phyloP scores from a whole-genome alignment of 2,113 vertebrate genomes.

The Anser cygnoides region DNA sequence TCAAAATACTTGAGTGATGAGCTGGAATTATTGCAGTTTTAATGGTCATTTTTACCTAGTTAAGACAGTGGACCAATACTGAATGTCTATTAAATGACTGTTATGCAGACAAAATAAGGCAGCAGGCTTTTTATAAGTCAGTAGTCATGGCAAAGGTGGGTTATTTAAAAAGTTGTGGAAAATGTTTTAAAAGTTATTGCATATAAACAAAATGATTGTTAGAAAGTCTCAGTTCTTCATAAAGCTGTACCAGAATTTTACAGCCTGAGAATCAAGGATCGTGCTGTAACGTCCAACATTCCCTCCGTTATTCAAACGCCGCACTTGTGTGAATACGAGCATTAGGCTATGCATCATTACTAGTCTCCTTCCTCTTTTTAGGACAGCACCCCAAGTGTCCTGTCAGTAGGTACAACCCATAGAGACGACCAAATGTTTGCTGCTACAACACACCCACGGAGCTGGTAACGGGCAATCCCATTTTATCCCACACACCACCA shows the following conservation, averaged over 20 bases:
- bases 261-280: background rate
- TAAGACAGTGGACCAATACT: background rate
- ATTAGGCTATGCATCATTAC: background rate
- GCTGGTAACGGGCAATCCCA: background rate
- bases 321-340: background rate
- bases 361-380: background rate
- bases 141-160: background rate
- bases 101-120: background rate
- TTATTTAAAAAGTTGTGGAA: background rate
- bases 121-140: background rate
- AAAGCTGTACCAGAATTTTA: background rate
- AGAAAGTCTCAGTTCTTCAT: background rate
- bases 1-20: background rate
- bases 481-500: background rate
- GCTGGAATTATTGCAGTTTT: background rate
- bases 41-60: background rate
- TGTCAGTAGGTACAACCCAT: background rate
- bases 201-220: background rate
- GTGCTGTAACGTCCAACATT: background rate
- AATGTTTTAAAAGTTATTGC: background rate
- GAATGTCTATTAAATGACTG: background rate
- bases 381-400: background rate
- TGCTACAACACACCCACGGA: background rate
- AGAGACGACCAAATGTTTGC: background rate
- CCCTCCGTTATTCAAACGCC: background rate